Evolutionary conservation across 2,888 invertebrate genomes (phyloP), one percentile per base, ranked within the genome.

Genomic region (Diarsia rubi): DNA sequence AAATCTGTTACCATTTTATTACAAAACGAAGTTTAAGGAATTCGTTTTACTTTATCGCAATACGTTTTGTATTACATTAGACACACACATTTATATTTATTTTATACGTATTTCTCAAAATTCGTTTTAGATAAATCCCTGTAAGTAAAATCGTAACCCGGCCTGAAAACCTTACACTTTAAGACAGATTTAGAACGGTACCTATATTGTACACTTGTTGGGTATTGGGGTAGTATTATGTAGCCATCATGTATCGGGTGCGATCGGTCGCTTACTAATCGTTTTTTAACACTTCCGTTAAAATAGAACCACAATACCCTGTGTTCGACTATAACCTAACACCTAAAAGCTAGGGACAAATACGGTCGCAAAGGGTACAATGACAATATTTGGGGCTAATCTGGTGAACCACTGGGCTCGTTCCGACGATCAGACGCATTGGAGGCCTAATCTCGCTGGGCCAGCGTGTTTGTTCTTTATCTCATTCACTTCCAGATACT

Each of bases 261-360:
- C 92, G 88, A 90, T 89, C 90, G 85, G 84, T 90, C 92, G 91
- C 93, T 93, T 94, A 94, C 93, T 87, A 90, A 93, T 93, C 94
- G 92, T 94, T 91, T 92, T 94, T 90, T 91, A 93, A 94, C 95
- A 92, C 94, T 90, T 94, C 93, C 94, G 91, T 88, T 94, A 95
- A 96, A 95, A 96, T 96, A 96, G 95, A 95, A 96, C 96, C 96
- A 93, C 96, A 96, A 96, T 96, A 96, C 96, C 96, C 96, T 96
- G 96, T 95, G 96, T 92, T 95, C 92, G 92, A 94, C 89, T 93
- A 93, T 95, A 94, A 93, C 92, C 96, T 96, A 96, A 94, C 91
- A 94, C 93, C 94, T 96, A 96, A 91, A 92, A 94, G 93, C 96
- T 96, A 96, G 95, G 95, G 96, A 95, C 95, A 95, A 93, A 91